These are phyloP conservation scores for Drosophila auraria DNA, from an alignment of 1,140 invertebrate species.

Conservation along the genomic window DNA sequence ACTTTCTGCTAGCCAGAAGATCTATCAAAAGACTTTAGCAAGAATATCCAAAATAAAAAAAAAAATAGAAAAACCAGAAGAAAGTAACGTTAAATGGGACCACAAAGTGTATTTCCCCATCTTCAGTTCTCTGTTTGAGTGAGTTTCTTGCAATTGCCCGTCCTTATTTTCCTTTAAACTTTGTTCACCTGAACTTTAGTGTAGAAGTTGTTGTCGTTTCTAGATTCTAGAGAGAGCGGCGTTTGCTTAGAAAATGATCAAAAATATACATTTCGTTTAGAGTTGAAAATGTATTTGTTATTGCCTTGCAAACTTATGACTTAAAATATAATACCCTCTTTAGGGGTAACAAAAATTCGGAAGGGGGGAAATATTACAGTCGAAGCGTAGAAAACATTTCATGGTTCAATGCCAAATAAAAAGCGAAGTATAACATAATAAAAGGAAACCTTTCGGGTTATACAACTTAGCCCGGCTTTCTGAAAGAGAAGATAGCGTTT, in stretches of 20 bases:
- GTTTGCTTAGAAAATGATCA: too few species aligned
- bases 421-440: constrained; percentile 17
- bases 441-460: constrained; percentile 63
- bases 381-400: constrained; percentile 52
- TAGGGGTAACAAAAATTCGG: constrained; percentile 6
- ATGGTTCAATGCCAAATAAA: constrained; percentile 74
- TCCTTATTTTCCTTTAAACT: too few species aligned
- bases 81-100: constrained; percentile 12
- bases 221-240: too few species aligned
- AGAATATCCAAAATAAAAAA: not conserved
- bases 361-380: constrained; percentile 35
- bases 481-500: constrained; percentile 17
- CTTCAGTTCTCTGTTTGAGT: not conserved
- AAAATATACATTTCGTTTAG: too few species aligned
- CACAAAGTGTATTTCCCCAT: constrained; percentile 16
- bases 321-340: not conserved
- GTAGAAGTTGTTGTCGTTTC: too few species aligned
- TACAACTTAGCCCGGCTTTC: constrained; percentile 40
- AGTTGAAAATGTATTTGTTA: too few species aligned
- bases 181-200: too few species aligned
- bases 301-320: too few species aligned
- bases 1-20: constrained; percentile 27
- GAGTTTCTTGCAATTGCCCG: too few species aligned
- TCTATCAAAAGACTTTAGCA: constrained; percentile 14
- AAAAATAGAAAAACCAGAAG: not conserved